Evolutionary conservation across 2,797 vertebrate genomes (phyloP), one percentile per base, ranked within the genome.

Genomic region (Acipenser transmontanus): DNA sequence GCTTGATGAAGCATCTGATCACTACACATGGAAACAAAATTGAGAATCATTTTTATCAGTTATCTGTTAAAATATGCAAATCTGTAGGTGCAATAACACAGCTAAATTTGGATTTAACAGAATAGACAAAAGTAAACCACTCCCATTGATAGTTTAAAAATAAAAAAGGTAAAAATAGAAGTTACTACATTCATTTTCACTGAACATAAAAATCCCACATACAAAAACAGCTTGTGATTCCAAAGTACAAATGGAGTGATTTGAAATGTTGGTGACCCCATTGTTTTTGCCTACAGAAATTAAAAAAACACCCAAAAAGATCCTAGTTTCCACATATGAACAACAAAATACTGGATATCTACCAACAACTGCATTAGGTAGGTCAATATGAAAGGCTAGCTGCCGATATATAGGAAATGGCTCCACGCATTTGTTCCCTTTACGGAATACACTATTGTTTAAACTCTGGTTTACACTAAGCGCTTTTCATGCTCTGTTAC

Each of bases 311-410:
- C 86, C 84, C 86, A 83, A 83, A 91, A 84, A 84, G 76, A 88
- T 79, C 85, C 89, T 89, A 91, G 84, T 89, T 88, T 92, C 91
- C 92, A 93, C 87, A 69, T 82, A 81, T 88, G 90, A 89, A 93
- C 90, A 88, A 93, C 91, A 85, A 92, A 95, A 96, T 89, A 94
- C 93, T 89, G 91, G 90, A 93, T 91, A 84, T 90, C 91, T 93
- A 93, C 90, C 89, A 85, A 92, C 84, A 74, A 90, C 85, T 82
- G 89, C 85, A 85, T 87, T 78, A 84, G 87, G 82, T 80, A 83
- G 88, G 88, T 89, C 76, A 68, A 87, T 85, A 79, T 81, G 87
- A 88, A 82, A 83, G 86, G 91, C 85, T 94, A 95, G 94, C 94
- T 96, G 94, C 94, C 94, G 80, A 87, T 90, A 88, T 90, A 85